Evolutionary conservation across 2,888 invertebrate species (phyloP), one percentile per base, ranked within the genome.

Genomic region (Platycheirus albimanus): DNA sequence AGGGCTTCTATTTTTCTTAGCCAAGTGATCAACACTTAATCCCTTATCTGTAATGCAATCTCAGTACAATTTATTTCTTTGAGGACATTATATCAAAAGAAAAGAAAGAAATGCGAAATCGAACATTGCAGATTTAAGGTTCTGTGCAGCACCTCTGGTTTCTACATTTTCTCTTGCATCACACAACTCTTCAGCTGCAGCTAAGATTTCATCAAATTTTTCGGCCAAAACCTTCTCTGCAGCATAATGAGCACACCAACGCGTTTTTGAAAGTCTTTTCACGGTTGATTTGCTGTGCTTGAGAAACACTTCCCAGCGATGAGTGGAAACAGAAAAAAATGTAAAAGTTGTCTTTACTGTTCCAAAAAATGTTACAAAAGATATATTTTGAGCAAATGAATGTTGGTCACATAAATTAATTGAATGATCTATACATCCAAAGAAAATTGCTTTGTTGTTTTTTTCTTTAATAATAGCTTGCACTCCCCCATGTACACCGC

Each of bases 321-420:
- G 45, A 45, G 45, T 19, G 3, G 45, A 45, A 45, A 13, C 19
- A 19, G 45, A 10, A 45, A 17, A 45, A 45, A 20, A 45, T 45
- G 45, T 45, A 45, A 45, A 19, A 19, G 19, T 45, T 45, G 45
- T 45, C 45, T 45, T 19, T 20, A 11, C 45, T 45, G 45, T 45
- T 45, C 45, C 45, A 45, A 45, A 17, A 19, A 19, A 17, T 45
- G 45, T 45, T 19, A 45, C 10, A 45, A 10, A 45, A 11, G 19
- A 19, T 45, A 13, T 45, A n/a, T n/a, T n/a, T n/a, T n/a, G n/a
- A n/a, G n/a, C n/a, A n/a, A n/a, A n/a, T n/a, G n/a, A n/a, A n/a
- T n/a, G n/a, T n/a, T n/a, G n/a, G n/a, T n/a, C n/a, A n/a, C n/a
- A n/a, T n/a, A n/a, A n/a, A n/a, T n/a, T n/a, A n/a, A n/a, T n/a